phyloP scores from a whole-genome alignment of 1,140 invertebrate genomes.

The Zaprionus ornatus region DNA sequence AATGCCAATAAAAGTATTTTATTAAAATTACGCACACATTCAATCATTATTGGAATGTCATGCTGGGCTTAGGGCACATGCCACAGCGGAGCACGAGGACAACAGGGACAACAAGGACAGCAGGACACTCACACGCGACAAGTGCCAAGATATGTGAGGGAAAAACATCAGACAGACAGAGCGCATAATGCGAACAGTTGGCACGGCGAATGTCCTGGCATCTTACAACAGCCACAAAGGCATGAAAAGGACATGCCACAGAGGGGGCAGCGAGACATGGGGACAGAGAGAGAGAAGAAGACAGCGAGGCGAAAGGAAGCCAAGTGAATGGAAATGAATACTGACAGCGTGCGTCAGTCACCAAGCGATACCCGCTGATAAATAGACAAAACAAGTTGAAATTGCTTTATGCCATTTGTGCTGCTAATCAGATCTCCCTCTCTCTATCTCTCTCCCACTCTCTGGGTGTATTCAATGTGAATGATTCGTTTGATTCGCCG shows the following conservation, averaged over 20 bases:
- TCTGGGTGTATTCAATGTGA: slow-evolving; percentile 5
- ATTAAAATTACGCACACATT: slow-evolving; percentile 81
- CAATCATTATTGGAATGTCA: slow-evolving; percentile 81
- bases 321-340: slow-evolving; percentile 10
- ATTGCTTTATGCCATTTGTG: slow-evolving; percentile 14
- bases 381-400: slow-evolving; percentile 23
- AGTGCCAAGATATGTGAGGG: slow-evolving; percentile 24
- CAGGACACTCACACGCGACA: slow-evolving; percentile 10
- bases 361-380: slow-evolving; percentile 1
- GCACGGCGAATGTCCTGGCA: slow-evolving; percentile 38
- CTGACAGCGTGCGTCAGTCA: slow-evolving; percentile 17
- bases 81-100: slow-evolving; percentile 25
- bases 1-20: slow-evolving; percentile 81
- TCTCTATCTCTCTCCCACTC: neutral
- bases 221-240: slow-evolving; percentile 44
- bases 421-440: neutral
- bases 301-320: neutral
- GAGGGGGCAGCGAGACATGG: neutral
- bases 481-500: slow-evolving; percentile 18
- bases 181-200: slow-evolving; percentile 33
- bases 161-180: slow-evolving; percentile 29
- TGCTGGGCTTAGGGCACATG: slow-evolving; percentile 40
- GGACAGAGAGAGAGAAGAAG: neutral
- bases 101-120: neutral
- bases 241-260: slow-evolving; percentile 2